These are phyloP conservation scores for Terrapene triunguis DNA, from an alignment of 2,113 vertebrate genomes.

Conservation along the genomic window DNA sequence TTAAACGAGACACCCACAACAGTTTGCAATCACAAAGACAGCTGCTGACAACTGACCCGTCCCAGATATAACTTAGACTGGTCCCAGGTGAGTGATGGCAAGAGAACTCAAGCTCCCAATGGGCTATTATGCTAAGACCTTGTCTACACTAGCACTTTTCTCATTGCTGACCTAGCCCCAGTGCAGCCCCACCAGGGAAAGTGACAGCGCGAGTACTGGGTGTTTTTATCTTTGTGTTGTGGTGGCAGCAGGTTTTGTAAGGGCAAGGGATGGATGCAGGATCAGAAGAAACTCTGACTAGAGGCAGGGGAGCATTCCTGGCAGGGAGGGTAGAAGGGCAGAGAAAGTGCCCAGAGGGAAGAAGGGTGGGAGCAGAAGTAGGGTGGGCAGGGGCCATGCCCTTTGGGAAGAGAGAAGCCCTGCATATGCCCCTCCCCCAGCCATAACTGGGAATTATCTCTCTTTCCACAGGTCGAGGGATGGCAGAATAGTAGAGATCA, in stretches of 20 bases:
- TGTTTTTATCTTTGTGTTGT: neutral
- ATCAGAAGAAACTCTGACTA: neutral
- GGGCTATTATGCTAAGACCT: neutral
- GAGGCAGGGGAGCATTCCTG: neutral
- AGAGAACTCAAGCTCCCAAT: neutral
- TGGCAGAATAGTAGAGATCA: neutral
- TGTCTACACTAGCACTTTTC: neutral
- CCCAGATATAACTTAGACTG: neutral
- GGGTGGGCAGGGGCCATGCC: neutral
- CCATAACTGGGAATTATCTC: neutral
- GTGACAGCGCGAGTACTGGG: neutral
- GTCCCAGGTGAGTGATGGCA: neutral
- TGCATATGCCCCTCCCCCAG: neutral
- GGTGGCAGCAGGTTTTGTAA: neutral
- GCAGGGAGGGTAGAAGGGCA: neutral
- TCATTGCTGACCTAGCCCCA: neutral
- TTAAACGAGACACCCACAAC: neutral
- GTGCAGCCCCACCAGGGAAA: neutral
- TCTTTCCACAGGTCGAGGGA: neutral
- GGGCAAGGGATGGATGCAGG: neutral
- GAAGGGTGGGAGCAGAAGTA: neutral
- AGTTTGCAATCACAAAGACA: neutral
- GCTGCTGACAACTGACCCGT: neutral
- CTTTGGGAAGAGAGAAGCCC: neutral
- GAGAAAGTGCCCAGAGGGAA: neutral